phyloP scores from a whole-genome alignment of 2,797 vertebrate species.

The Lepilemur ruficaudatus region DNA sequence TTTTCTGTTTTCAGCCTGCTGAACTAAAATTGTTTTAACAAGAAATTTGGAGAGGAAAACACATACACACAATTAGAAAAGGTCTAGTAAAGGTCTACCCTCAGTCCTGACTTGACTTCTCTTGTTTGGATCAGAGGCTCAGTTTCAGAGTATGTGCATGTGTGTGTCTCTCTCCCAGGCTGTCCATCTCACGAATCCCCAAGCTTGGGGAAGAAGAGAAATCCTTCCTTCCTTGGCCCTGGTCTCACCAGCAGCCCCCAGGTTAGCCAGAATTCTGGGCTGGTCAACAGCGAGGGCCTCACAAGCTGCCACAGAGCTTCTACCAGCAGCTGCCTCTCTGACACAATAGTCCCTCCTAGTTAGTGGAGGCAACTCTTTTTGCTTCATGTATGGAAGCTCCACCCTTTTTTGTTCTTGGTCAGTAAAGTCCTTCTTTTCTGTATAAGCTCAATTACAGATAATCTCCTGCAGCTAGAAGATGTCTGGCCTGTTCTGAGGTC shows the following conservation, averaged over 20 bases:
- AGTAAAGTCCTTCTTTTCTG: neutral
- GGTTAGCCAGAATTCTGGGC: neutral
- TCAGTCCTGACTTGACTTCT: neutral
- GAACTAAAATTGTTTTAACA: constrained; percentile 14
- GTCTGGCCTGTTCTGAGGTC: neutral
- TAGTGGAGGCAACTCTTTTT: neutral
- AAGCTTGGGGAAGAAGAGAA: neutral
- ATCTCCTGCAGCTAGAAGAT: neutral
- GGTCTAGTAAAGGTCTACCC: neutral
- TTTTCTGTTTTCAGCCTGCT: neutral
- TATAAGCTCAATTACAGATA: neutral
- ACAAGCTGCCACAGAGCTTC: neutral
- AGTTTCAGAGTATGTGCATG: neutral
- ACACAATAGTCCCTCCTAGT: neutral
- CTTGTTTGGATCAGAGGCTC: neutral
- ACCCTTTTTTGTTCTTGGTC: neutral
- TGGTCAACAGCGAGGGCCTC: neutral
- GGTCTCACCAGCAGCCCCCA: neutral
- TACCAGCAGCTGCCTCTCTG: neutral
- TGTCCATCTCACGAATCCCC: neutral
- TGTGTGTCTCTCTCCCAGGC: neutral
- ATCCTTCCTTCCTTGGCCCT: neutral
- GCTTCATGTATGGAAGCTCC: neutral
- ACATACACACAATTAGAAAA: neutral
- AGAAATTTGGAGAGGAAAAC: neutral